Base-by-base conservation (phyloP, 2,797 vertebrate species). In the Halcyon chelicuti region DNA sequence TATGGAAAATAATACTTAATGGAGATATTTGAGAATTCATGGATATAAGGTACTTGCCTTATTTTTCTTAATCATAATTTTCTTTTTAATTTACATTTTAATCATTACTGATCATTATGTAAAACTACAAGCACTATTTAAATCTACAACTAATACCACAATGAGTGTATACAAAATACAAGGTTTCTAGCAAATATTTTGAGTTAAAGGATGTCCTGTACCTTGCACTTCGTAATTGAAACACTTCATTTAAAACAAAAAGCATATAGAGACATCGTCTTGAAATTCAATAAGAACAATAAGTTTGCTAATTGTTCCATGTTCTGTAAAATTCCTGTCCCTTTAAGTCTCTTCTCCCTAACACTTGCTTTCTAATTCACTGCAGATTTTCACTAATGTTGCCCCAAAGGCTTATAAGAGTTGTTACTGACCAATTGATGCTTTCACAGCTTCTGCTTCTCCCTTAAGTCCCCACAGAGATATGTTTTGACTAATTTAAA, bases 181-280 rank as follows among this genome's bases (percentile, higher is more conserved):
- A 29, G 5, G 21, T 58, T 33, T 2, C 23, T 26, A 70, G 51
- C 11, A 77, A 86, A n/a, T 73, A 71, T 29, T 77, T 26, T 73
- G 29, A 42, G 33, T 68, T 83, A 31, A 87, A 55, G n/a, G 13
- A 63, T 66, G 57, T 58, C 18, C 63, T 88, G 37, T 52, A 72
- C 52, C 72, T 84, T 68, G 73, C n/a, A 92, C 33, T 28, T 28
- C 46, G 23, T 40, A 83, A 73, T 29, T 86, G 25, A 85, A 95
- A 87, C 37, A 93, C 22, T 55, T 62, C 10, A 95, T 80, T 80
- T 90, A 73, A 46, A 90, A 54, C 12, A 62, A 80, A 82, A 94
- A 63, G 93, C 54, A 80, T 31, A 61, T 2, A 91, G 29, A 67
- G 47, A 94, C 3, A 52, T 22, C 8, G 47, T 86, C 70, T 66